These are phyloP conservation scores for Pseudomyrmex pallidus DNA, from an alignment of 1,140 invertebrate genomes.

Conservation along the genomic window DNA sequence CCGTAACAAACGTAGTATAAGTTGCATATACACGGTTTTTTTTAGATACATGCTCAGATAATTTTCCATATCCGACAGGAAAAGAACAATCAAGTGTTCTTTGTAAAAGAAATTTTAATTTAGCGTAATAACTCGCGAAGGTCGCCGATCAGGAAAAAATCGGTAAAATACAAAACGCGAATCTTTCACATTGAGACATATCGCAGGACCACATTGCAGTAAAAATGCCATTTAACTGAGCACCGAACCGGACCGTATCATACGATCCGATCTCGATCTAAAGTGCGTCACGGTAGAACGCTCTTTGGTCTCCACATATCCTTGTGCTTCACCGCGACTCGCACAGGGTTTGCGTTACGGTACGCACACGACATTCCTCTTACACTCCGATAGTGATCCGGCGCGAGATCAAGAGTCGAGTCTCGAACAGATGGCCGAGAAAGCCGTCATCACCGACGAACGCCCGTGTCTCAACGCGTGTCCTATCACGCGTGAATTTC, in stretches of 20 bases:
- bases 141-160: no score
- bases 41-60: background rate
- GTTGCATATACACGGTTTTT: background rate
- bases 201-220: background rate
- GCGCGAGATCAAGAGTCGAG: constrained; percentile 52
- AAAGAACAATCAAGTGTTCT: background rate
- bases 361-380: constrained; percentile 57
- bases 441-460: constrained; percentile 59
- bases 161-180: no score
- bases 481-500: constrained; percentile 58
- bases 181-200: no score
- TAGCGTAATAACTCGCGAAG: background rate
- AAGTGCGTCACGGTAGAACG: constrained; percentile 69
- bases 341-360: background rate
- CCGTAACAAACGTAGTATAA: constrained; percentile 39
- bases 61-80: constrained; percentile 1
- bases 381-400: constrained; percentile 68
- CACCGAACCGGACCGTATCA: constrained; percentile 58
- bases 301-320: constrained; percentile 59
- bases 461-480: constrained; percentile 5
- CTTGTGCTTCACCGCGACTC: constrained; percentile 58
- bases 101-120: background rate
- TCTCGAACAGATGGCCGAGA: constrained; percentile 67
- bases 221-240: constrained; percentile 51
- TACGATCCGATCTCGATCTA: constrained; percentile 61